Base-by-base conservation (phyloP, 1,140 invertebrate species). In the honey bee (Apis mellifera) region DNA sequence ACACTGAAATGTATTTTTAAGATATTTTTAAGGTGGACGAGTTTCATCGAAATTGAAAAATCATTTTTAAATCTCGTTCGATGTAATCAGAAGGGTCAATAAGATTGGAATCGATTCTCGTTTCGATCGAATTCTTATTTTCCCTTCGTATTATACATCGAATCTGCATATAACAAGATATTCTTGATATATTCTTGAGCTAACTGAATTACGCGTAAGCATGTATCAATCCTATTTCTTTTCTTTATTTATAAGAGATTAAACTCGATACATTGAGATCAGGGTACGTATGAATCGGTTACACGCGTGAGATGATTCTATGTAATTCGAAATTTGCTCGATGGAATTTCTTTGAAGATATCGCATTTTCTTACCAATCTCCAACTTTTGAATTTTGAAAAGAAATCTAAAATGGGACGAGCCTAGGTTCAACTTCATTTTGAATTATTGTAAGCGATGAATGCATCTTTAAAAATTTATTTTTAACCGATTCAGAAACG, bases 251-350 rank as follows among this genome's bases (percentile, higher is more conserved):
- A 42, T 42, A 70, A 57, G 26, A 42, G 69, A 64, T 66, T 60
- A 59, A 82, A 84, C 77, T 86, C 84, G 83, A 75, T 78, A 82
- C 78, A 26, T 17, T 57, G 57, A 26, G 57, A 26, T 26, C 32
- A 32, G 9, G 74, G 66, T 70, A 77, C 9, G 48, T 23, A 84
- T 57, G 50, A 79, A 74, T 9, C 19, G 9, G 0, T 19, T n/a
- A 8, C 15, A 65, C 57, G 57, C 60, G 80, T 66, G 73, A 78
- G 60, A 66, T 59, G 73, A 78, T 83, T 83, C 23, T 17, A 26
- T 11, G 54, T 32, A 57, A 84, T 52, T 55, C 78, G 64, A n/a
- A 62, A n/a, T 69, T 77, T 48, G 42, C 78, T 32, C 52, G 23
- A n/a, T 50, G 64, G 70, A 65, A 85, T 85, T 75, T 65, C 75